Percentiles rank a stretch among this genome's conserved stretches.
Evolutionary conservation across 2,797 vertebrate species (phyloP).

Genomic region (Pseudochromis fuscus): DNA sequence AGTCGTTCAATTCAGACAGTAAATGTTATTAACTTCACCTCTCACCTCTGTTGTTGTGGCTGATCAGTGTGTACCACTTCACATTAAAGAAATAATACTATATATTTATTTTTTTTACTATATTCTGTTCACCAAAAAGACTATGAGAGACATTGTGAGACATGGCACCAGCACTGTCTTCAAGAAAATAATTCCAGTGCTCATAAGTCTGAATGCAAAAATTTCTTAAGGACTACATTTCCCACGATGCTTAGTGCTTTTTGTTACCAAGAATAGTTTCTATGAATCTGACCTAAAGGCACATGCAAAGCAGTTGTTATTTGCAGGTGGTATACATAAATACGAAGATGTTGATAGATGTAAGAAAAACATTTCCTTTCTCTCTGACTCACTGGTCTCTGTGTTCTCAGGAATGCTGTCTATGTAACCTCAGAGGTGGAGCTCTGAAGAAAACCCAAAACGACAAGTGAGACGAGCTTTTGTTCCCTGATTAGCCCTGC

Average conservation of each 20-base stretch:
- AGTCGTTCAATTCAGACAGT: no score
- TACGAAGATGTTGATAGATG: neutral
- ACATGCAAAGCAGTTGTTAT: neutral
- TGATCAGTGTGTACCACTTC: no score
- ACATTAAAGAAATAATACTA: no score
- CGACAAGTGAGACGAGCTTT: slow-evolving; percentile 87
- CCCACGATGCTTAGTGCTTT: neutral
- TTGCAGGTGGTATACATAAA: neutral
- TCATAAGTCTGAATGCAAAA: neutral
- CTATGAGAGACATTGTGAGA: no score
- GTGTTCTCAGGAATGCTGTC: slow-evolving; percentile 91
- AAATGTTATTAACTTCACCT: no score
- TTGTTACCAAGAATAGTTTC: neutral
- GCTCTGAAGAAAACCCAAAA: slow-evolving; percentile 96
- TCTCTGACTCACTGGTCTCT: slow-evolving; percentile 39
- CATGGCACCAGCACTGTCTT: no score
- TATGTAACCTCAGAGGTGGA: slow-evolving; percentile 97
- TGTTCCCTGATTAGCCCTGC: slow-evolving; percentile 52
- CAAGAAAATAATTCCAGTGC: no score
- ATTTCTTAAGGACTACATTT: neutral
- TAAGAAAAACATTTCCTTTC: neutral
- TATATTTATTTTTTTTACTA: neutral
- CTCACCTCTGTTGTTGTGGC: no score
- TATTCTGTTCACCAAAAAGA: no score
- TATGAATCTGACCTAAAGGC: neutral